Evolutionary conservation across 2,888 invertebrate species (phyloP).

Genomic region (Conistra vaccinii): DNA sequence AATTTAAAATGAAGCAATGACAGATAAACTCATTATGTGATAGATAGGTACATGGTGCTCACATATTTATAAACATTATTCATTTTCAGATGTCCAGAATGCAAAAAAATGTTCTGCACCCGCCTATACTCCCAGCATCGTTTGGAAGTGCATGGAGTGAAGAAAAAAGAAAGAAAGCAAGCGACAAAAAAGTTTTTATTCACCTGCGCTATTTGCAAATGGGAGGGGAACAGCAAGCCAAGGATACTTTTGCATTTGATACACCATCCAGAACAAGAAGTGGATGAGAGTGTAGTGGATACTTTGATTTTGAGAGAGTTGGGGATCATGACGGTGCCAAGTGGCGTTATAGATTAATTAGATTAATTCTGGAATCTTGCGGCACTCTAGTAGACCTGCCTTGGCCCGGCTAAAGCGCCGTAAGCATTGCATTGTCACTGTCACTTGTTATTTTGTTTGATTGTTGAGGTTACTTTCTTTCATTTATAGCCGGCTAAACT

Average conservation of each 20-base stretch:
- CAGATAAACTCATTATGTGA: no score
- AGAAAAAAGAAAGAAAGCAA: conserved; percentile 15
- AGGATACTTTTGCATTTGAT: conserved; percentile 82
- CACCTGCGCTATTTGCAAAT: conserved; percentile 75
- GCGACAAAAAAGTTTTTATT: conserved; percentile 63
- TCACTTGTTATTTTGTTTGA: no score
- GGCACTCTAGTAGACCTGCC: no score
- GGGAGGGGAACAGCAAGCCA: conserved; percentile 72
- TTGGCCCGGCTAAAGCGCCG: no score
- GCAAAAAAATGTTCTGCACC: conserved; percentile 48
- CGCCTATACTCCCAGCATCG: conserved; percentile 35
- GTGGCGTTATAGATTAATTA: neutral
- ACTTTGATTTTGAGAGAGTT: conserved; percentile 67
- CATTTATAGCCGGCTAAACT: no score
- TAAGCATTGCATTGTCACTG: no score
- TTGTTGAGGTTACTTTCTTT: no score
- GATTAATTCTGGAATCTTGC: no score
- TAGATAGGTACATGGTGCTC: no score
- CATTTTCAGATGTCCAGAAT: conserved; percentile 53
- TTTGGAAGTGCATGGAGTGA: conserved; percentile 26
- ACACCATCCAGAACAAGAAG: conserved; percentile 81
- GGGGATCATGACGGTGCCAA: conserved; percentile 59
- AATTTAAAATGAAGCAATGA: no score
- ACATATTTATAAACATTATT: no score
- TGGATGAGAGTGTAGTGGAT: conserved; percentile 74